Evolutionary conservation across 2,113 vertebrate genomes (phyloP).

Genomic region (Poecilia latipinna): DNA sequence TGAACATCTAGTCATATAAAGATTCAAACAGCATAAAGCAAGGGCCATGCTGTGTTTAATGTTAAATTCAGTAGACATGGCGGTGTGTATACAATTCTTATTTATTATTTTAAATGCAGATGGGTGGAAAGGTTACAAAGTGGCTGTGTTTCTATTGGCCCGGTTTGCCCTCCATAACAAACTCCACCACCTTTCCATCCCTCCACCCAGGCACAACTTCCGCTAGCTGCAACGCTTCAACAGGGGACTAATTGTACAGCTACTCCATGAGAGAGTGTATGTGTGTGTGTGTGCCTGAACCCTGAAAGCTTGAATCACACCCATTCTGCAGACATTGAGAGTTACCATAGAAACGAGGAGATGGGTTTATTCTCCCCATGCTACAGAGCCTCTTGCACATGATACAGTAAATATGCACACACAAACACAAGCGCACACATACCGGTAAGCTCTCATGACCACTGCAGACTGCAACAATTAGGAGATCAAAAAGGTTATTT

Average conservation of each 20-base stretch:
- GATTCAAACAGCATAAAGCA: not conserved
- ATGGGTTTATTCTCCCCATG: slow-evolving; percentile 69
- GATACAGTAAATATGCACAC: slow-evolving; percentile 43
- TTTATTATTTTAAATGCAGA: slow-evolving; percentile 11
- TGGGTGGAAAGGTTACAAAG: slow-evolving; percentile 28
- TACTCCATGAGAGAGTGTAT: slow-evolving; percentile 25
- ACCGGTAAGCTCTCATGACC: slow-evolving; percentile 17
- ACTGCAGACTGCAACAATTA: slow-evolving; percentile 58
- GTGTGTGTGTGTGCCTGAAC: slow-evolving; percentile 58
- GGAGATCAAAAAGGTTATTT: slow-evolving; percentile 53
- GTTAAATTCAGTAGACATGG: slow-evolving; percentile 7
- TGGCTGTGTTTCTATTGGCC: slow-evolving; percentile 37
- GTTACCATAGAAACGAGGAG: slow-evolving; percentile 79
- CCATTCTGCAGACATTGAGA: slow-evolving; percentile 74
- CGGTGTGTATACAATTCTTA: not conserved
- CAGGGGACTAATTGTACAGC: slow-evolving; percentile 69
- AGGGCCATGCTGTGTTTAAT: not conserved
- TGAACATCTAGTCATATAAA: not conserved
- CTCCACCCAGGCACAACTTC: slow-evolving; percentile 59
- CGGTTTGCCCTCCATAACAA: slow-evolving; percentile 14
- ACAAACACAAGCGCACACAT: slow-evolving; percentile 30
- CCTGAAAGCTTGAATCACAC: slow-evolving; percentile 74
- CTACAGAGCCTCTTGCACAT: slow-evolving; percentile 38
- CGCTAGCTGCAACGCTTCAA: slow-evolving; percentile 58
- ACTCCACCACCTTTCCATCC: slow-evolving; percentile 39